Percentiles rank a stretch among this genome's conserved stretches.
Conservation (phyloP, 2,113 vertebrate genomes). For the Mustela nigripes region DNA sequence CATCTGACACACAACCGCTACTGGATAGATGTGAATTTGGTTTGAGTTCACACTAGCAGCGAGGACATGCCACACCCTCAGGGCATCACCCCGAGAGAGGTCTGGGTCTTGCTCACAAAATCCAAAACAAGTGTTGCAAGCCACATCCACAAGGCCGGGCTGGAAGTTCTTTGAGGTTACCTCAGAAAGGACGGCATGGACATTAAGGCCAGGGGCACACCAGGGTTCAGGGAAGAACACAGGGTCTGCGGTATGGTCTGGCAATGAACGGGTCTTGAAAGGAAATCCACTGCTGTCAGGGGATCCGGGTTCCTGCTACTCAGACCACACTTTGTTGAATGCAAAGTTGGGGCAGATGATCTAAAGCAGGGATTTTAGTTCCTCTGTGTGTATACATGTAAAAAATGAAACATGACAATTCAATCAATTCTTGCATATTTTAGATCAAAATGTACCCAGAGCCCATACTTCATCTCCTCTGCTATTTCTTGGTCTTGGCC, state of each 20-base stretch:
- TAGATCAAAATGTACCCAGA: not conserved
- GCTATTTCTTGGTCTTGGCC: accelerated
- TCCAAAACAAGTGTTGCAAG: not conserved
- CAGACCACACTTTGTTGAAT: accelerated
- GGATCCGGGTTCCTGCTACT: not conserved
- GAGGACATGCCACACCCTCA: not conserved
- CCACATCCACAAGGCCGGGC: not conserved
- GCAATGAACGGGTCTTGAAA: not conserved
- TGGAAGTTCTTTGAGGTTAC: not conserved
- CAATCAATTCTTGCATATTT: accelerated
- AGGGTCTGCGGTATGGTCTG: accelerated
- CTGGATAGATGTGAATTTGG: accelerated
- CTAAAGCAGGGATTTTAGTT: too few species aligned
- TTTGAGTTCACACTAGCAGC: not conserved
- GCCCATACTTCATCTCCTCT: too few species aligned
- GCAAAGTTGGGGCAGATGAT: accelerated
- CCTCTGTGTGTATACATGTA: not conserved
- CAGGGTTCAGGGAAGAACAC: not conserved
- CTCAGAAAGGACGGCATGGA: not conserved
- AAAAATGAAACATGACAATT: not conserved
- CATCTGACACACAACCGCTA: accelerated
- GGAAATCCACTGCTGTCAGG: not conserved
- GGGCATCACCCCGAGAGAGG: accelerated
- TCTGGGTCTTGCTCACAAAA: not conserved
- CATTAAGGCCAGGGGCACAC: too few species aligned